A percentile compares a stretch with the other conserved stretches of the same genome.
phyloP scores from a whole-genome alignment of 2,888 invertebrate species.

The Torymus texanus region DNA sequence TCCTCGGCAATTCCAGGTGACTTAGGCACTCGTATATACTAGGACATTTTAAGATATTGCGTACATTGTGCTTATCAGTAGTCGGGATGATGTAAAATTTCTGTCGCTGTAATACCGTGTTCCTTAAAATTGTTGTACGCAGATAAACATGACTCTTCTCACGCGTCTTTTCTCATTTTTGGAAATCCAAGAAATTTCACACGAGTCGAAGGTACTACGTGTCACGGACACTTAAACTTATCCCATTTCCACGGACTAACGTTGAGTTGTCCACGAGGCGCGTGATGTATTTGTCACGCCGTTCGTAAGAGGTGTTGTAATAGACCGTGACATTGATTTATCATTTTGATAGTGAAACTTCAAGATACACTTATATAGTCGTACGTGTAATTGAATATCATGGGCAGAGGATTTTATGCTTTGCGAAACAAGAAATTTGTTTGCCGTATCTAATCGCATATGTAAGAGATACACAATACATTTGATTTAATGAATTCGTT shows the following conservation, averaged over 20 bases:
- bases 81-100: too few relatives aligned
- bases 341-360: slow-evolving; percentile 18
- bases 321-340: slow-evolving; percentile 22
- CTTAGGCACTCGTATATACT: too few relatives aligned
- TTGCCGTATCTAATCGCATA: not conserved
- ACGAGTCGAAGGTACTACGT: too few relatives aligned
- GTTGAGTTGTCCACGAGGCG: too few relatives aligned
- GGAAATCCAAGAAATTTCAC: not conserved
- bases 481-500: not conserved
- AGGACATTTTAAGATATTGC: too few relatives aligned
- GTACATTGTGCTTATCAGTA: too few relatives aligned
- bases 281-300: too few relatives aligned
- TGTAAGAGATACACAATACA: not conserved
- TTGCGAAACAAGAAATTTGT: slow-evolving; percentile 7
- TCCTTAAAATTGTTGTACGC: too few relatives aligned
- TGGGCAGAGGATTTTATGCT: not conserved
- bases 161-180: not conserved
- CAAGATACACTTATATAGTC: slow-evolving; percentile 10
- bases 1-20: too few relatives aligned
- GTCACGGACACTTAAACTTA: not conserved
- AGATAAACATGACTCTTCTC: too few relatives aligned
- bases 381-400: not conserved
- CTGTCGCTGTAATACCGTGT: too few relatives aligned
- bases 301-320: not conserved
- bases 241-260: too few relatives aligned